phyloP scores from a whole-genome alignment of 2,888 invertebrate genomes.

The Nebria brevicollis region DNA sequence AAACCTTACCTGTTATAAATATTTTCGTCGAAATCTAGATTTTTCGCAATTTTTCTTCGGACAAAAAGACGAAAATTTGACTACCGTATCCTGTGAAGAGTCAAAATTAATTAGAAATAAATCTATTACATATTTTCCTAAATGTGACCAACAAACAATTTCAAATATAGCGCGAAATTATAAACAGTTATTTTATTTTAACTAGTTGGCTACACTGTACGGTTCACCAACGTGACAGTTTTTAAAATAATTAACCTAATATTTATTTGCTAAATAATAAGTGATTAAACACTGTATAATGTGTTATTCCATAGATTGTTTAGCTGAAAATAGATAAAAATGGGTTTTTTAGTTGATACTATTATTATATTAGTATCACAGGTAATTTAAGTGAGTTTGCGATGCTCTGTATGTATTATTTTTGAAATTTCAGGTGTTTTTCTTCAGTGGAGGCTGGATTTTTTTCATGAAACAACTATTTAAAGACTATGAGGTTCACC shows the following conservation, averaged over 20 bases:
- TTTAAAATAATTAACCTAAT: conserved; percentile 31
- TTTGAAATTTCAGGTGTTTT: conserved; percentile 74
- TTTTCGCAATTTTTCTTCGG: too few relatives aligned
- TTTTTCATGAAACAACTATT: conserved; percentile 98
- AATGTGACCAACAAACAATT: too few relatives aligned
- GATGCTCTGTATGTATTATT: not conserved
- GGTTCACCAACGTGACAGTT: conserved; percentile 39
- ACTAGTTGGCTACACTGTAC: not conserved
- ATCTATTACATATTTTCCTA: too few relatives aligned
- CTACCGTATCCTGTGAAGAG: too few relatives aligned
- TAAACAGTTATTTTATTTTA: not conserved
- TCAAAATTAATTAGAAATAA: too few relatives aligned
- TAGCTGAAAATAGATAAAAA: conserved; percentile 58
- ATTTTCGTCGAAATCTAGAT: too few relatives aligned
- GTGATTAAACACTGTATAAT: conserved; percentile 23
- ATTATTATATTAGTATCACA: conserved; percentile 81
- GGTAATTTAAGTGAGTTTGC: conserved; percentile 32
- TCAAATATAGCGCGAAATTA: not conserved
- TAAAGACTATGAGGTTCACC: conserved; percentile 96
- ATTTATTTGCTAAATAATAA: conserved; percentile 31
- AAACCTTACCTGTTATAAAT: not conserved
- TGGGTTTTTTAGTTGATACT: conserved; percentile 88
- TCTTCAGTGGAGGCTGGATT: conserved; percentile 97
- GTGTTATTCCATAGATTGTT: conserved; percentile 24
- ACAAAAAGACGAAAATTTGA: too few relatives aligned